These are phyloP conservation scores for Amazona guildingii DNA, from an alignment of 2,113 vertebrate species.

Conservation along the genomic window DNA sequence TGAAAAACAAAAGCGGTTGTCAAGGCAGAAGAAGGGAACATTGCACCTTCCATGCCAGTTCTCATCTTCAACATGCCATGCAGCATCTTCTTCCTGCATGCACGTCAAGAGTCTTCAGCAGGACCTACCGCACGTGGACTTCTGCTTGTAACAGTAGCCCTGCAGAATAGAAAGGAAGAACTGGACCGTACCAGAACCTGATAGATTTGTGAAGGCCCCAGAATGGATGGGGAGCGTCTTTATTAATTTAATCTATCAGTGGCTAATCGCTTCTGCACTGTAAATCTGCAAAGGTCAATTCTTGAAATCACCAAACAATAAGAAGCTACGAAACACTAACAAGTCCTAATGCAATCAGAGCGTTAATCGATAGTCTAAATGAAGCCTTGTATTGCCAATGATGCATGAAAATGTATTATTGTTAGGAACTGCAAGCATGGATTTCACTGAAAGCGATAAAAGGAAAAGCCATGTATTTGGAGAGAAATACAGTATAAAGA, in stretches of 20 bases:
- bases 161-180: neutral
- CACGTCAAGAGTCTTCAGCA: neutral
- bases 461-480: neutral
- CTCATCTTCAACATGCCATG: accelerated
- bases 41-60: neutral
- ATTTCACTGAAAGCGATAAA: conserved; percentile 7
- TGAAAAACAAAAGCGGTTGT: conserved; percentile 20
- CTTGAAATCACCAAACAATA: conserved; percentile 15
- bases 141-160: neutral
- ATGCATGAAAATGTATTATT: conserved; percentile 58
- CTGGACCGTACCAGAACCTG: neutral
- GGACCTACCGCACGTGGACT: neutral
- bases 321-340: conserved; percentile 12
- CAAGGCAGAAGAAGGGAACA: conserved; percentile 11
- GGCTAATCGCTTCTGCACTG: conserved; percentile 12
- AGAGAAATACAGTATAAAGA: neutral
- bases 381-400: conserved; percentile 31
- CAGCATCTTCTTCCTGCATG: neutral
- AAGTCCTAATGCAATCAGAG: conserved; percentile 41
- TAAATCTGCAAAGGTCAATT: conserved; percentile 40
- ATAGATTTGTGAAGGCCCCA: neutral
- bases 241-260: conserved; percentile 41
- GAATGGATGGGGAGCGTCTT: neutral
- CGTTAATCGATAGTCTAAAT: conserved; percentile 57
- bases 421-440: neutral